A percentile compares a stretch with the other conserved stretches of the same genome.
Conservation (phyloP, 2,797 vertebrate genomes). For the Enoplosus armatus region DNA sequence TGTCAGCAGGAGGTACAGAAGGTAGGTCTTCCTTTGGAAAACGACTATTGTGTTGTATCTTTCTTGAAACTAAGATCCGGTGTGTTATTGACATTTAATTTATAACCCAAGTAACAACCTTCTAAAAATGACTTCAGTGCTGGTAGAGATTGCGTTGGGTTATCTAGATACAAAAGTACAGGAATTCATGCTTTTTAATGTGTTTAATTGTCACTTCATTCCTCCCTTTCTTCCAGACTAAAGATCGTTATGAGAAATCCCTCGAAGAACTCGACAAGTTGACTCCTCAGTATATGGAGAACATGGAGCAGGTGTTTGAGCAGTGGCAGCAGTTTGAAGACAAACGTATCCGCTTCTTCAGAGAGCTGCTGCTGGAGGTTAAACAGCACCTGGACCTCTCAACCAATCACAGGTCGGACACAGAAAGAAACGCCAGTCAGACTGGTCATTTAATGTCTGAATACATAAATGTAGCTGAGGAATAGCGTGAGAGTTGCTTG, state of each 20-base stretch:
- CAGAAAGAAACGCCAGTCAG: too few relatives aligned
- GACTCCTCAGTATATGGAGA: conserved; percentile 98
- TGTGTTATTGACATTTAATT: not conserved
- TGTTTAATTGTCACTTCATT: not conserved
- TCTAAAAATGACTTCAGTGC: not conserved
- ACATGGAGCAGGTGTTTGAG: conserved; percentile 99
- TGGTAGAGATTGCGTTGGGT: not conserved
- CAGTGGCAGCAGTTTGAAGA: conserved; percentile 98
- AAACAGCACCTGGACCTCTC: conserved; percentile 97
- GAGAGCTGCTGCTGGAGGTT: conserved; percentile 92
- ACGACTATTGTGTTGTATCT: not conserved
- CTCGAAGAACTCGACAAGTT: conserved; percentile 92
- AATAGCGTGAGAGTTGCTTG: conserved; percentile 57
- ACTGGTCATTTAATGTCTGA: not conserved
- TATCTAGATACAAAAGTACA: not conserved
- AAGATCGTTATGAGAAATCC: conserved; percentile 94
- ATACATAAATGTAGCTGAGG: not conserved
- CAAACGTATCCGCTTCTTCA: conserved; percentile 93
- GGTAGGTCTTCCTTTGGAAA: conserved; percentile 79
- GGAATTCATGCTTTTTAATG: not conserved
- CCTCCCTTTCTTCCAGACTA: conserved; percentile 82
- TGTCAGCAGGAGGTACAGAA: conserved; percentile 96
- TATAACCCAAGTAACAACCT: not conserved
- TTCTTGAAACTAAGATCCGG: not conserved
- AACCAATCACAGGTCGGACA: conserved; percentile 89